phyloP scores from a whole-genome alignment of 1,140 invertebrate species.

The Piezodorus guildinii region DNA sequence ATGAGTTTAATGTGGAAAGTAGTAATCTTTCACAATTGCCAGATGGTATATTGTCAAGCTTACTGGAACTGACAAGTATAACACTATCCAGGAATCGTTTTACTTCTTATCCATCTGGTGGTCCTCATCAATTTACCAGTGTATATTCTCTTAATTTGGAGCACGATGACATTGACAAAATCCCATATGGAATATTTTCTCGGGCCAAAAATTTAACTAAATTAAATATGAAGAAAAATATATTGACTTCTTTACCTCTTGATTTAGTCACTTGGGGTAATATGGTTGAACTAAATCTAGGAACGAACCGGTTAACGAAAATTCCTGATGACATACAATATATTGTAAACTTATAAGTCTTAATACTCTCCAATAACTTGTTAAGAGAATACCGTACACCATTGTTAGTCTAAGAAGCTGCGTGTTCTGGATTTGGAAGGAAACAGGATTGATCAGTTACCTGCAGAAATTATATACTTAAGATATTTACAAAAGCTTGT shows the following conservation, averaged over 20 bases:
- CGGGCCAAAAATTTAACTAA: constrained; percentile 88
- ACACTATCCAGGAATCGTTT: constrained; percentile 94
- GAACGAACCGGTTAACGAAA: constrained; percentile 90
- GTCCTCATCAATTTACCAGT: constrained; percentile 93
- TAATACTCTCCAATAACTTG: constrained; percentile 93
- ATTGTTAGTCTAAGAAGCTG: constrained; percentile 90
- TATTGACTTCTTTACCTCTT: constrained; percentile 79
- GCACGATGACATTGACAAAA: constrained; percentile 97
- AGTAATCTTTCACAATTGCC: constrained; percentile 90
- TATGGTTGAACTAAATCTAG: constrained; percentile 96
- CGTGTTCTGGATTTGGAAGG: constrained; percentile 94
- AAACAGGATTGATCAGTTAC: constrained; percentile 85
- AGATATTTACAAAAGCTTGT: constrained; percentile 82
- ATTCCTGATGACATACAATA: constrained; percentile 95
- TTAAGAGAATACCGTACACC: constrained; percentile 66
- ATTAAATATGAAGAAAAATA: constrained; percentile 97
- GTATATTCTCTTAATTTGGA: constrained; percentile 94
- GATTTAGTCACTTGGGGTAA: constrained; percentile 88
- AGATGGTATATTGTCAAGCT: constrained; percentile 85
- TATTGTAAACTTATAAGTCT: constrained; percentile 87
- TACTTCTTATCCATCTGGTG: constrained; percentile 88
- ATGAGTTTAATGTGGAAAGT: constrained; percentile 98
- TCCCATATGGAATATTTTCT: constrained; percentile 91
- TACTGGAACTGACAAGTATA: constrained; percentile 82
- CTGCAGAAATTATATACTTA: constrained; percentile 86